A percentile compares a stretch with the other conserved stretches of the same genome.
phyloP scores from a whole-genome alignment of 2,797 vertebrate genomes.

The Crocidura indochinensis region DNA sequence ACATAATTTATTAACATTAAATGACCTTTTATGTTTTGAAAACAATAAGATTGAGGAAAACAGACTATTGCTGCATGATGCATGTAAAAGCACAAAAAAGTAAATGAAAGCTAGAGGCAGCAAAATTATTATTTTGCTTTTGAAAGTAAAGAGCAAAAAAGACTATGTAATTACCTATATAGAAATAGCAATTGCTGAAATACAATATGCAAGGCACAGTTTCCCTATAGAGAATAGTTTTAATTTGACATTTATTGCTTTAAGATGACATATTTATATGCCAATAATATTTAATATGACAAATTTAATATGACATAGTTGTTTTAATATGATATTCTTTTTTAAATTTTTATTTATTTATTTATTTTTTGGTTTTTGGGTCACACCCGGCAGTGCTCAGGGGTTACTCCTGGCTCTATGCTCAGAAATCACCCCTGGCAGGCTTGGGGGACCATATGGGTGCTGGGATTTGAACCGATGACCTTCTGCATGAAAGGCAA shows the following conservation, averaged over 20 bases:
- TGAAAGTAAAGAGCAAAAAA: neutral
- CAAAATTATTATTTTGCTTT: slow-evolving; percentile 25
- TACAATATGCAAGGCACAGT: neutral
- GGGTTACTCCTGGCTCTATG: too few relatives aligned
- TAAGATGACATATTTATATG: too few relatives aligned
- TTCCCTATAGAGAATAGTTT: neutral
- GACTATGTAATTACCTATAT: neutral
- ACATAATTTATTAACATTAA: slow-evolving; percentile 66
- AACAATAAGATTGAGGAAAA: slow-evolving; percentile 50
- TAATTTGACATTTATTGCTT: neutral
- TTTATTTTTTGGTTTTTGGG: too few relatives aligned
- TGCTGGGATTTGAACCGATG: too few relatives aligned
- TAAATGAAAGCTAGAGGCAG: neutral
- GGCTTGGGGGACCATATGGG: too few relatives aligned
- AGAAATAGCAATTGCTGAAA: neutral
- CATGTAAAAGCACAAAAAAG: slow-evolving; percentile 23
- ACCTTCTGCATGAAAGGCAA: too few relatives aligned
- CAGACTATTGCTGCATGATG: slow-evolving; percentile 6
- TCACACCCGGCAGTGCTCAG: too few relatives aligned
- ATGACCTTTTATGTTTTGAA: slow-evolving; percentile 24
- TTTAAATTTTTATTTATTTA: too few relatives aligned
- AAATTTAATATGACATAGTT: too few relatives aligned
- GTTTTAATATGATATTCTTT: too few relatives aligned
- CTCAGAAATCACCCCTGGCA: too few relatives aligned
- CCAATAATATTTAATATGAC: too few relatives aligned